Conservation (phyloP, 2,113 vertebrate species). For the Cephalophus harveyi region DNA sequence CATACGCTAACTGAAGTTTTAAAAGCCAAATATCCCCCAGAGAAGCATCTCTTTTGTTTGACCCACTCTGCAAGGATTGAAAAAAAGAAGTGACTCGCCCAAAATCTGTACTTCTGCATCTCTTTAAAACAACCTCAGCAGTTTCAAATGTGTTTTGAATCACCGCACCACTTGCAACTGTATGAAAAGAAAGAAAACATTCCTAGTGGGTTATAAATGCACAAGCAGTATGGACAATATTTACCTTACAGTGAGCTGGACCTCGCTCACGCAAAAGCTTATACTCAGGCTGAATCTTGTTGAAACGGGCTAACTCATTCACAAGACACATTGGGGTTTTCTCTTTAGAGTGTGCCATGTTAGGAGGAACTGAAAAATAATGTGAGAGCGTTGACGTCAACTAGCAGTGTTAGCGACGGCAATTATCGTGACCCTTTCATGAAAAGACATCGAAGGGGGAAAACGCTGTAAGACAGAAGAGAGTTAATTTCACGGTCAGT, state of each 20-base stretch:
- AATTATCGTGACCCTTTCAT: not conserved
- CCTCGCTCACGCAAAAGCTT: constrained; percentile 95
- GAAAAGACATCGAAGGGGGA: not conserved
- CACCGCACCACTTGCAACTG: constrained; percentile 29
- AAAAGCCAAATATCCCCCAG: constrained; percentile 23
- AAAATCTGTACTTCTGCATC: not conserved
- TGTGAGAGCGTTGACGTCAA: constrained; percentile 44
- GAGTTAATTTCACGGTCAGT: not conserved
- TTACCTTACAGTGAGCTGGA: constrained; percentile 95
- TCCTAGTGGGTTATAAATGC: constrained; percentile 28
- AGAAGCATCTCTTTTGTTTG: constrained; percentile 20
- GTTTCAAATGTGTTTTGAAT: constrained; percentile 10
- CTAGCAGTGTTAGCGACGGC: not conserved
- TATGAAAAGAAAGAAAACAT: constrained; percentile 35
- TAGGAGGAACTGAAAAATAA: constrained; percentile 88
- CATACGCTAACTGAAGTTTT: not conserved
- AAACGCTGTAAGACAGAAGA: not conserved
- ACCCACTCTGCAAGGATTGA: constrained; percentile 20
- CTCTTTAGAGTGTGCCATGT: constrained; percentile 99
- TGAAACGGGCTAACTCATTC: constrained; percentile 99
- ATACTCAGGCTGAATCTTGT: constrained; percentile 95
- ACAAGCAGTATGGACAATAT: not conserved
- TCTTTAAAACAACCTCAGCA: not conserved
- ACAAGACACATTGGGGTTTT: constrained; percentile 98
- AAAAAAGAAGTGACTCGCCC: constrained; percentile 18